phyloP scores from a whole-genome alignment of 2,888 invertebrate species.

The Tenodera sinensis region DNA sequence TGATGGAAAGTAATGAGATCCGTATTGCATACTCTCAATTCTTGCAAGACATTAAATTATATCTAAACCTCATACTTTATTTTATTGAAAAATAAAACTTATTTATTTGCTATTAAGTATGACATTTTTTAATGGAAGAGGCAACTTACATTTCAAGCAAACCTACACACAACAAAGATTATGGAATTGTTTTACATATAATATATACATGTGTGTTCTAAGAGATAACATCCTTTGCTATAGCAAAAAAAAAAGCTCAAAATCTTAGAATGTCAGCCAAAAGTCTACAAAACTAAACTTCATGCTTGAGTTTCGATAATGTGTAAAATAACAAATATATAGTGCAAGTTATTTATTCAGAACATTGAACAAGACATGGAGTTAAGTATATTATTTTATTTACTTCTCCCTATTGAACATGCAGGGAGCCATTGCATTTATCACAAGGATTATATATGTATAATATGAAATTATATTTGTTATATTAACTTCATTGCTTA shows the following conservation, averaged over 20 bases:
- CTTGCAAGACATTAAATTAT: background rate
- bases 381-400: no score
- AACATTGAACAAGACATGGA: no score
- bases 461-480: no score
- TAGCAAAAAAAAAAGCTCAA: background rate
- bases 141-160: background rate
- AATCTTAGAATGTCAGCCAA: background rate
- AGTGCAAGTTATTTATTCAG: no score
- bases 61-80: background rate
- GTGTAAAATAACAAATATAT: no score
- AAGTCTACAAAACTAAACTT: background rate
- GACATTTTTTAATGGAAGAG: background rate
- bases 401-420: no score
- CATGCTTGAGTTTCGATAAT: background rate
- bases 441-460: no score
- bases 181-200: background rate
- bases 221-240: background rate
- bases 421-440: no score
- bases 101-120: background rate
- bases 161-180: background rate
- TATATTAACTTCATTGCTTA: no score
- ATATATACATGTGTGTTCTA: background rate
- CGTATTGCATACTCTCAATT: background rate
- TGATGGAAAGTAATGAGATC: background rate
- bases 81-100: background rate